phyloP scores from a whole-genome alignment of 2,113 vertebrate species.

The Bubalus kerabau region DNA sequence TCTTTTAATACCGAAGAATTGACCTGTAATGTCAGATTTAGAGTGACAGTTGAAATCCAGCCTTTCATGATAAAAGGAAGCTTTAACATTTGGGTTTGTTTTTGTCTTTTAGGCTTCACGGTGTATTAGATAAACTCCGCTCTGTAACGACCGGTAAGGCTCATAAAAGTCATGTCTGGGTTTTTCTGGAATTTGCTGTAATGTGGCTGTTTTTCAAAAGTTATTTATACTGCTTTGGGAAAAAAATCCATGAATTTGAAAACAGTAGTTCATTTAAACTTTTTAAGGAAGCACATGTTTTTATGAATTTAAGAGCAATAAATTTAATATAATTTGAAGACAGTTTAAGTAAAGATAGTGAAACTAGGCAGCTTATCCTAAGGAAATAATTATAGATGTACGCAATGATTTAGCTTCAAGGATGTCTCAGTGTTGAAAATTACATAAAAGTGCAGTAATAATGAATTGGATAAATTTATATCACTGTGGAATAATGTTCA shows the following conservation, averaged over 20 bases:
- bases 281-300: background rate
- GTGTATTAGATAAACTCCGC: conserved; percentile 95
- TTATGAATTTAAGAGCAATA: conserved; percentile 6
- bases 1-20: background rate
- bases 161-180: background rate
- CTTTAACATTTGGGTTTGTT: background rate
- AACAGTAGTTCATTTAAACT: background rate
- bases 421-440: background rate
- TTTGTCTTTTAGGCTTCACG: conserved; percentile 89
- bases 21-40: background rate
- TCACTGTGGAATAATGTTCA: background rate
- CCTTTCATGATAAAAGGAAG: conserved; percentile 1
- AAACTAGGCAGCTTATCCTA: background rate
- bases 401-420: background rate
- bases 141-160: conserved; percentile 92
- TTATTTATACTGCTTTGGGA: background rate
- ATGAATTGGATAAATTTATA: background rate
- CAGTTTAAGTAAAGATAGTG: background rate
- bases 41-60: conserved; percentile 5
- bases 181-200: background rate
- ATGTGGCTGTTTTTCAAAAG: background rate
- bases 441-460: background rate
- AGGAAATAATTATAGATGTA: background rate
- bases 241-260: background rate
- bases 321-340: background rate